Evolutionary conservation across 2,888 invertebrate genomes (phyloP), one percentile per base, ranked within the genome.

Genomic region (Eupithecia pulchellata): DNA sequence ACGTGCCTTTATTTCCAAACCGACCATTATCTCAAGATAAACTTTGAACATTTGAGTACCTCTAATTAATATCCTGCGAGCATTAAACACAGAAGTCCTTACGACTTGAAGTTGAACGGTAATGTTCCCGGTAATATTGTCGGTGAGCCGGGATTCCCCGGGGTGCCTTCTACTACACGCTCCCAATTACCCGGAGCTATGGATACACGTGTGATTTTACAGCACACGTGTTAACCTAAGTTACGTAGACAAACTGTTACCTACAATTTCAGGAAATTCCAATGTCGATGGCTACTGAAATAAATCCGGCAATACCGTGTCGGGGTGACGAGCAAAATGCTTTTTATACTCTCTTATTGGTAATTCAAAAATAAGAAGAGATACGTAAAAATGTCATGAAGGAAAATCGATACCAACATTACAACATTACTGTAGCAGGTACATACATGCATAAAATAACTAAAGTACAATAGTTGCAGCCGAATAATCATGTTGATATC

Each of bases 61-160:
- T 67, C 32, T 61, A 73, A 74, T 75, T 75, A 75, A 73, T 77
- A 71, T 68, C 65, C 47, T 66, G 72, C 70, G 65, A 75, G 75
- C 75, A 69, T 71, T 75, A 75, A 75, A 73, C 75, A 72, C 75
- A 69, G 73, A 77, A 82, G 78, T 77, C 76, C 80, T 84, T 81
- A 83, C 77, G 79, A 79, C 74, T 72, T 72, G 71, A 83, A 84
- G 81, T 85, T 85, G 71, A 79, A 81, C 78, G 77, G 78, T 81
- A 80, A 77, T 77, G 79, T 73, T 75, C 68, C 63, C 66, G 68
- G 66, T 69, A 72, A 71, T 75, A 66, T 72, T 75, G 74, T 74
- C 78, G 80, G 78, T 66, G 64, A 79, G 78, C 82, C 79, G 62
- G 73, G 70, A 66, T 75, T 73, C 81, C 78, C 73, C 30, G 58